phyloP scores from a whole-genome alignment of 2,797 vertebrate species.

The Tinamus major region DNA sequence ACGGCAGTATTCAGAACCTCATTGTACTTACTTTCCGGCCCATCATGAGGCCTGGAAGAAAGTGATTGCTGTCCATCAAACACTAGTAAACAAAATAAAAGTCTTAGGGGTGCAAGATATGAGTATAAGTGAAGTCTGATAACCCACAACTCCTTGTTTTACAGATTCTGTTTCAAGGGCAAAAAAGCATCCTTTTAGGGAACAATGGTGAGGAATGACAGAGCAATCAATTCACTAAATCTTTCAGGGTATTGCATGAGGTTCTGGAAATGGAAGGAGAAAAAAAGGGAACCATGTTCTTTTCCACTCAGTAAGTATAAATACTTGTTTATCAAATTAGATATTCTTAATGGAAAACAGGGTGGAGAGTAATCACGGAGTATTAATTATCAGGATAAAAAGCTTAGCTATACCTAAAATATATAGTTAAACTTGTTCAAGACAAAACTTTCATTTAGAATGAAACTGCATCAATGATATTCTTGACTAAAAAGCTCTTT shows the following conservation, averaged over 20 bases:
- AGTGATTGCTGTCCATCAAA: background rate
- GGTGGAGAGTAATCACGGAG: background rate
- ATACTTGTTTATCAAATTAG: background rate
- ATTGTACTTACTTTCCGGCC: background rate
- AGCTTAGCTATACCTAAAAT: background rate
- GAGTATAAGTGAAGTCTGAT: background rate
- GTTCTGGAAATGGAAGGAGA: background rate
- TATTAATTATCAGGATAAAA: background rate
- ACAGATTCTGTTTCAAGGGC: background rate
- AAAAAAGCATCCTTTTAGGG: background rate
- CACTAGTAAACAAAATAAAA: background rate
- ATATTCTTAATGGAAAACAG: background rate
- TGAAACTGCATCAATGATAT: background rate
- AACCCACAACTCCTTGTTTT: background rate
- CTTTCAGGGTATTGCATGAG: background rate
- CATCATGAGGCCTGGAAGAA: background rate
- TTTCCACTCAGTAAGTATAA: background rate
- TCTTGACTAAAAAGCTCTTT: background rate
- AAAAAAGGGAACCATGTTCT: background rate
- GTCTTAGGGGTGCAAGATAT: background rate
- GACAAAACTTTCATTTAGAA: background rate
- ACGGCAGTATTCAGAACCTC: background rate
- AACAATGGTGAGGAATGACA: background rate
- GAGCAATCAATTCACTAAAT: background rate
- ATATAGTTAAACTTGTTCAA: background rate